Evolutionary conservation across 2,797 vertebrate genomes (phyloP).

Genomic region (Falco naumanni): DNA sequence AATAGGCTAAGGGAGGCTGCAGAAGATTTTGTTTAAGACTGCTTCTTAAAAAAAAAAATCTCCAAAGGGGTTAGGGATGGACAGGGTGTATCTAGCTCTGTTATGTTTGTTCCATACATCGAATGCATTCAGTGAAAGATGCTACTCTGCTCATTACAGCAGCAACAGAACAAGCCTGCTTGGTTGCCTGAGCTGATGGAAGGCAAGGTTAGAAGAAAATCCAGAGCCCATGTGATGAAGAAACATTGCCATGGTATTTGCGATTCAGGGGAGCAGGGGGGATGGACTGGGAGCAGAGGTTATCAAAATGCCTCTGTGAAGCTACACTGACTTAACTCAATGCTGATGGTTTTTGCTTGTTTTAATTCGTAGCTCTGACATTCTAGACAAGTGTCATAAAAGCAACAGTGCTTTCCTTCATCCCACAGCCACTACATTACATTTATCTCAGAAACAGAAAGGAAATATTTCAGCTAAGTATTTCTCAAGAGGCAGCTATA

Average conservation of each 20-base stretch:
- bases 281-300: neutral
- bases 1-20: neutral
- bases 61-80: neutral
- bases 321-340: neutral
- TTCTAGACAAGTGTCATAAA: neutral
- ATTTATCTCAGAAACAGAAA: neutral
- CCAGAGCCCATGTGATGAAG: neutral
- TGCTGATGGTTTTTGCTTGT: neutral
- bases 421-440: neutral
- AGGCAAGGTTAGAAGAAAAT: neutral
- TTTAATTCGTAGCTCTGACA: neutral
- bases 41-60: neutral
- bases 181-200: neutral
- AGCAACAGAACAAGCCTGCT: neutral
- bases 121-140: neutral
- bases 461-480: neutral
- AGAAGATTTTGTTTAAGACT: neutral
- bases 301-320: neutral
- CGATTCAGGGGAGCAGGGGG: neutral
- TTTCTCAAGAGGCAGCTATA: neutral
- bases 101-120: neutral
- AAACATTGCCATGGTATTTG: fast-evolving
- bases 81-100: neutral
- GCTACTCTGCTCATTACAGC: neutral
- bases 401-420: neutral